Conservation (phyloP, 2,888 invertebrate species). For the Brenthis ino region DNA sequence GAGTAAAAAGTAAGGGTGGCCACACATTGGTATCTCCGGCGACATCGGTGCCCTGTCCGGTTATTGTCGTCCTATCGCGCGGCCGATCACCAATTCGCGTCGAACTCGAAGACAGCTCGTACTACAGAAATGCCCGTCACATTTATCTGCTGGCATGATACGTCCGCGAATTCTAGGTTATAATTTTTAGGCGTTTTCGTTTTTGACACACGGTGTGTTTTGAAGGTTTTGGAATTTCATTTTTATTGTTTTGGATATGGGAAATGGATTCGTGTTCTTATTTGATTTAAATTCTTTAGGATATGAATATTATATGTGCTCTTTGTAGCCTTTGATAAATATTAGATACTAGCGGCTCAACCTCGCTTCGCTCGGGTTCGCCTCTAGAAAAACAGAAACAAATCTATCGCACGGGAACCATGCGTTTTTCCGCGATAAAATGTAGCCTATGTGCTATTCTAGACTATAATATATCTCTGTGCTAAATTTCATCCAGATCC, state of each 20-base stretch:
- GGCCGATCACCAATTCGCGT: conserved; percentile 59
- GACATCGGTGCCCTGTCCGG: conserved; percentile 62
- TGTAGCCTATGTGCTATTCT: no score
- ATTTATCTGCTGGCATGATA: conserved; percentile 44
- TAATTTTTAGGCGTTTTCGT: conserved; percentile 6
- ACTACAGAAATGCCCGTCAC: conserved; percentile 63
- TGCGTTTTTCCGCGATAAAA: no score
- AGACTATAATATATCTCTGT: no score
- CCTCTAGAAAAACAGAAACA: no score
- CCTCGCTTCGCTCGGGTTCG: no score
- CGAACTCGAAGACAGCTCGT: conserved; percentile 55
- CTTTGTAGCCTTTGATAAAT: no score
- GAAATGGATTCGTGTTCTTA: background rate
- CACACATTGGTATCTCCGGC: conserved; percentile 68
- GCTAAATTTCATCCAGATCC: no score
- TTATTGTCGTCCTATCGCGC: conserved; percentile 71
- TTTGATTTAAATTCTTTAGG: no score
- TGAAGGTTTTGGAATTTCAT: background rate
- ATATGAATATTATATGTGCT: no score
- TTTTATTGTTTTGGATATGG: background rate
- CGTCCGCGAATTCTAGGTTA: conserved; percentile 24
- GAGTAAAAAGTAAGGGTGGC: conserved; percentile 70
- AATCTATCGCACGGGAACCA: no score
- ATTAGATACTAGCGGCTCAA: no score
- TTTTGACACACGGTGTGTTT: conserved; percentile 1